Conservation (phyloP, 53 echinoderm and acorn worm species). For the Antedon mediterranea region DNA sequence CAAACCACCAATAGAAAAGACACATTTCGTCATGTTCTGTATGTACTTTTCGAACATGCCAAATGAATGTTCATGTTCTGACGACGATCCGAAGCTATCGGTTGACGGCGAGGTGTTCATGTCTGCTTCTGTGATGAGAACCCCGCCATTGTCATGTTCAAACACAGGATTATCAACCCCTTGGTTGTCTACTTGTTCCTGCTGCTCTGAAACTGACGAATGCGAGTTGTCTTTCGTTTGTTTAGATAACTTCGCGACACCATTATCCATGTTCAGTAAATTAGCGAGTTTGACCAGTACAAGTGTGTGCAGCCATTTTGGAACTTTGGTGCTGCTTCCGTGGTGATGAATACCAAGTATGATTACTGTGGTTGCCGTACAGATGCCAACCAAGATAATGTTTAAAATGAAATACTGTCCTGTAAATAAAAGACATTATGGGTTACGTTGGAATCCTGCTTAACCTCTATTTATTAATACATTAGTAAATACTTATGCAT, state of each 20-base stretch:
- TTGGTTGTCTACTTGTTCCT: not conserved
- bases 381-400: constrained; percentile 61
- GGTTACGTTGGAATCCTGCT: too few species aligned
- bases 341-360: constrained; percentile 47
- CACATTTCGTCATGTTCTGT: constrained; percentile 29
- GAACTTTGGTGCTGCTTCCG: constrained; percentile 42
- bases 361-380: constrained; percentile 44
- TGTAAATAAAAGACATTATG: too few species aligned
- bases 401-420: constrained; percentile 76
- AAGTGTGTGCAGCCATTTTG: constrained; percentile 38
- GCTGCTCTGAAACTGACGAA: not conserved
- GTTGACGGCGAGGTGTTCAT: constrained; percentile 6
- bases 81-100: not conserved
- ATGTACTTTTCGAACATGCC: constrained; percentile 39
- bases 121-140: not conserved
- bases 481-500: too few species aligned
- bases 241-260: constrained; percentile 28
- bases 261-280: constrained; percentile 22
- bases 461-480: too few species aligned
- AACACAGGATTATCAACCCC: constrained; percentile 69
- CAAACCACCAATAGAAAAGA: constrained; percentile 38
- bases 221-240: not conserved
- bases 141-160: constrained; percentile 61
- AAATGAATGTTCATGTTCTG: not conserved
- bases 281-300: constrained; percentile 41